Conservation (phyloP, 1,140 invertebrate species). For the Aphaenogaster rudis region DNA sequence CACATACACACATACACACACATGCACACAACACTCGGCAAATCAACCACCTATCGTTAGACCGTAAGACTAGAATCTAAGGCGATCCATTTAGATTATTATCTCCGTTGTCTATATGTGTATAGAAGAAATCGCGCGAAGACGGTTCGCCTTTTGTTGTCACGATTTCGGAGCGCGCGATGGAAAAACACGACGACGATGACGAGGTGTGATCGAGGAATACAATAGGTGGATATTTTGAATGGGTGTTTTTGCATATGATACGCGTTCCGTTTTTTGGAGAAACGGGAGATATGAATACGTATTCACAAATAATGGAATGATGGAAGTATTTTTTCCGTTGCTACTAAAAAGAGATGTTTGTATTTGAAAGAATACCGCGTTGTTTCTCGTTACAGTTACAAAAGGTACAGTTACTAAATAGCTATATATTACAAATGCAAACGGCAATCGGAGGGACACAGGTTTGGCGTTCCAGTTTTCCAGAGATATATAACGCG, state of each 20-base stretch:
- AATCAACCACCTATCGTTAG: constrained; percentile 70
- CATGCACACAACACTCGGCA: background rate
- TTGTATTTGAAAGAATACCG: background rate
- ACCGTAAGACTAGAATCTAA: constrained; percentile 68
- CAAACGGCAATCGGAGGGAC: constrained; percentile 15
- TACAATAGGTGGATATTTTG: constrained; percentile 3
- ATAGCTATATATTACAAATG: constrained; percentile 19
- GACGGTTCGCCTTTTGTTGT: constrained; percentile 65
- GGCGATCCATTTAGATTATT: constrained; percentile 72
- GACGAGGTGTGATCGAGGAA: constrained; percentile 28
- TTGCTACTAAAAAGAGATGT: background rate
- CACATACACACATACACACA: background rate
- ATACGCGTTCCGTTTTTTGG: constrained; percentile 34
- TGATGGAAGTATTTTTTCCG: background rate
- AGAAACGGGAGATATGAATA: constrained; percentile 12
- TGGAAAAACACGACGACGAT: constrained; percentile 27
- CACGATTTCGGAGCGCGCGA: constrained; percentile 46
- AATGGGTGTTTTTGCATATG: constrained; percentile 3
- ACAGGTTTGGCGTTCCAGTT: constrained; percentile 24
- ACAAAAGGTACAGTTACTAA: background rate
- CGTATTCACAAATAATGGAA: background rate
- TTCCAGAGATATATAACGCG: constrained; percentile 18
- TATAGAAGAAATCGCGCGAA: constrained; percentile 65
- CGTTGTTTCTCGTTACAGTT: background rate
- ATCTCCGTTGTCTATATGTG: constrained; percentile 77